Evolutionary conservation across 2,797 vertebrate genomes (phyloP), one percentile per base, ranked within the genome.

Genomic region (Gila robusta): DNA sequence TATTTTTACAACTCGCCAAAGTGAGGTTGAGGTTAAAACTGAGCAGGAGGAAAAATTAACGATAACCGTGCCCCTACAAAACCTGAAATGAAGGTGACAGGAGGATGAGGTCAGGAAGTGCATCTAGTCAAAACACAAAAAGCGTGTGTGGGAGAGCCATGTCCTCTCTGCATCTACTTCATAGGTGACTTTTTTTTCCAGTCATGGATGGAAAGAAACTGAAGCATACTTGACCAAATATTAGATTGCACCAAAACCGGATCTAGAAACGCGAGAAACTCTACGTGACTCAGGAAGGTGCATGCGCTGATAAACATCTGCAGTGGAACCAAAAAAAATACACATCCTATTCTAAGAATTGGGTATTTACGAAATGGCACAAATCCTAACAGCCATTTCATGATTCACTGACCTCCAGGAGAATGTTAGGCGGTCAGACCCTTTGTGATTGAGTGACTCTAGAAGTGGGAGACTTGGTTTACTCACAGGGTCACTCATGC

Each of bases 31-130:
- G 78, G 82, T 84, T 79, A 73, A 69, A 70, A 44, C 52, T 52
- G 67, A 26, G 67, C 83, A 52, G 54, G 16, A 49, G 56, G 78
- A 49, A 54, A 81, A 74, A 67, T 11, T 1, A 66, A 73, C 5
- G 28, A 26, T 23, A 80, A 74, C 39, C 66, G 79, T 35, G 52
- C 32, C 28, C 39, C 84, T 39, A 80, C 67, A 85, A 39, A 59
- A 71, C 11, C 56, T 86, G n/a, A 26, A 79, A 52, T 73, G 54
- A 47, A 37, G 69, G 54, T 47, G 83, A 85, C 76, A 37, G 67
- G 4, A 84, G 72, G 17, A 66, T 79, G 83, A 85, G 54, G 67
- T 85, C 70, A 73, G 69, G 35, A 81, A 81, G 70, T 81, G 56
- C 23, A 81, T 67, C 32, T 23, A 86, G 35, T 66, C 67, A 80